Conservation (phyloP, 2,113 vertebrate genomes). For the Neoarius graeffei region DNA sequence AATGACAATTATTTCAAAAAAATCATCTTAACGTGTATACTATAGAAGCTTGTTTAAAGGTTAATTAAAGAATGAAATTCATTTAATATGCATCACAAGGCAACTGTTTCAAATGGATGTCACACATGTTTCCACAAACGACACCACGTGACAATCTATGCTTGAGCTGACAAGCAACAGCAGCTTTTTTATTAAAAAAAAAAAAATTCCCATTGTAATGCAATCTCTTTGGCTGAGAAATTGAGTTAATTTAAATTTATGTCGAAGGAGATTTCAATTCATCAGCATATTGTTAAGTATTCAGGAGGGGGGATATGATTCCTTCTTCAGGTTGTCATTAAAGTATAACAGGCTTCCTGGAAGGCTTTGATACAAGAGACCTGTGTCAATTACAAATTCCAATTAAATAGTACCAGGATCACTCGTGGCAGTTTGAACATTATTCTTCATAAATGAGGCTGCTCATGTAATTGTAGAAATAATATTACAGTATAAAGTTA, state of each 20-base stretch:
- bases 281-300: constrained; percentile 29
- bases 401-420: constrained; percentile 47
- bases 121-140: background rate
- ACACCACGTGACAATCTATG: background rate
- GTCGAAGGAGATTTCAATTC: constrained; percentile 9
- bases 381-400: constrained; percentile 50
- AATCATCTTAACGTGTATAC: constrained; percentile 17
- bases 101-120: background rate
- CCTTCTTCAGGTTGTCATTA: constrained; percentile 16
- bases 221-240: background rate
- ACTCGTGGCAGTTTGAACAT: constrained; percentile 16
- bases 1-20: constrained; percentile 7
- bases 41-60: constrained; percentile 25
- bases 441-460: constrained; percentile 38
- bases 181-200: background rate
- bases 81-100: constrained; percentile 3
- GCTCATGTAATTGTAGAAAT: constrained; percentile 32
- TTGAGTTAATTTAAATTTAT: constrained; percentile 18
- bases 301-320: constrained; percentile 8
- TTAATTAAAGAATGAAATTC: constrained; percentile 17
- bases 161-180: background rate
- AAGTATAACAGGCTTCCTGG: constrained; percentile 24
- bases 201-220: background rate
- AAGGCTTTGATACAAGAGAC: constrained; percentile 13
- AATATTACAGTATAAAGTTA: background rate